phyloP scores from a whole-genome alignment of 2,888 invertebrate species.

The Spisula subtruncata region DNA sequence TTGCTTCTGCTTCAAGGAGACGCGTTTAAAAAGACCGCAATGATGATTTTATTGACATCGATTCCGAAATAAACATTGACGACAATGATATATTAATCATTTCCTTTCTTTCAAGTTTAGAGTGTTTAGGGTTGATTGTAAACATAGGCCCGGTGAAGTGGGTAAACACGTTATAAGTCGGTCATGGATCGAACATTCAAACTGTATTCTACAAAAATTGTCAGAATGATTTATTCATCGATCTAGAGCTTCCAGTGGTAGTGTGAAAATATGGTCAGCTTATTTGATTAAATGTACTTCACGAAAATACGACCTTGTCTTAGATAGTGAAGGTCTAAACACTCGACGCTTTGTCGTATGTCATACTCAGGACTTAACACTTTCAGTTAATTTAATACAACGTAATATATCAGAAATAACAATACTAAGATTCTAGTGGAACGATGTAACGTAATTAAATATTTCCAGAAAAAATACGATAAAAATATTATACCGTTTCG shows the following conservation, averaged over 20 bases:
- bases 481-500: no score
- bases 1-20: neutral
- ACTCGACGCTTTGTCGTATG: no score
- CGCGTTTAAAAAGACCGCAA: neutral
- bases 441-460: no score
- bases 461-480: no score
- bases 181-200: slow-evolving; percentile 6
- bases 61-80: neutral
- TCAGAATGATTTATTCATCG: neutral
- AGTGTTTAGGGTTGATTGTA: neutral
- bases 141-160: neutral
- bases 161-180: neutral
- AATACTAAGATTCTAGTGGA: no score
- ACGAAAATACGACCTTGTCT: no score
- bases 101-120: slow-evolving; percentile 13
- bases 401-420: no score
- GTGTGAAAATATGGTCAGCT: no score
- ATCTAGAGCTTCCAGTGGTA: neutral
- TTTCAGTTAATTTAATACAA: no score
- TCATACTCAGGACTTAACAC: no score
- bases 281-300: no score
- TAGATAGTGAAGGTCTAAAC: no score
- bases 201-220: neutral
- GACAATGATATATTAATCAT: neutral
- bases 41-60: slow-evolving; percentile 5